A percentile compares a stretch with the other conserved stretches of the same genome.
Evolutionary conservation across 2,113 vertebrate genomes (phyloP).

Genomic region (Heliornis fulica): DNA sequence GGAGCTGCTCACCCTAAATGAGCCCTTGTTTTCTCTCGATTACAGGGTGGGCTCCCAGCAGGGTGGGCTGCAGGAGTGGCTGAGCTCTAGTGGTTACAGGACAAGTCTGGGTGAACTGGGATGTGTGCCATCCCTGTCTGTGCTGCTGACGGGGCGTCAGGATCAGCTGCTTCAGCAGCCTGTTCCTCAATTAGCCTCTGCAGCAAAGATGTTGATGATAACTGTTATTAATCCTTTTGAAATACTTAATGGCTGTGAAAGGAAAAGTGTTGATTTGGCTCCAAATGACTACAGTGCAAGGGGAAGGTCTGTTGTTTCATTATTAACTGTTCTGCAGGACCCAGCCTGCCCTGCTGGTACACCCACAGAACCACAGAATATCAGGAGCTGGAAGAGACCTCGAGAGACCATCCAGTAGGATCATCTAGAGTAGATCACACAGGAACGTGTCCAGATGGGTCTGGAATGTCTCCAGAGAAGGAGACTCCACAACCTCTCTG

Average conservation of each 20-base stretch:
- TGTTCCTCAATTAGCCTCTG: fast-evolving
- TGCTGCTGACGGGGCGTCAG: not conserved
- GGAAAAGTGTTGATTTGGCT: not conserved
- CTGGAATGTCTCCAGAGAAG: no score
- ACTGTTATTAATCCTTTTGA: not conserved
- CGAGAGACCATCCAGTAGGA: no score
- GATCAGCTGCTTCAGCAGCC: not conserved
- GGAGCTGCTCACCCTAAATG: not conserved
- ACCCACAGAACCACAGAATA: no score
- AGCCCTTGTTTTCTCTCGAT: not conserved
- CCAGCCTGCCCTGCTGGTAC: not conserved
- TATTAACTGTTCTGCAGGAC: not conserved
- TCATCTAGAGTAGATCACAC: no score
- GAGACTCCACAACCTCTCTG: no score
- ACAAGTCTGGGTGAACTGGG: not conserved
- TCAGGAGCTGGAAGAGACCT: no score
- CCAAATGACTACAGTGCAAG: not conserved
- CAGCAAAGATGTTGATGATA: not conserved
- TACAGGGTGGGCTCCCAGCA: not conserved
- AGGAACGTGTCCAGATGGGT: no score
- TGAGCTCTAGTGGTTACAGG: not conserved
- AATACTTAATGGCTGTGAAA: not conserved
- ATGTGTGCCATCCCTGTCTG: not conserved
- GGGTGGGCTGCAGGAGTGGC: not conserved
- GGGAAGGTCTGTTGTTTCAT: not conserved